Evolutionary conservation across 2,888 invertebrate genomes (phyloP), one percentile per base, ranked within the genome.

Genomic region (Dryobotodes eremita): DNA sequence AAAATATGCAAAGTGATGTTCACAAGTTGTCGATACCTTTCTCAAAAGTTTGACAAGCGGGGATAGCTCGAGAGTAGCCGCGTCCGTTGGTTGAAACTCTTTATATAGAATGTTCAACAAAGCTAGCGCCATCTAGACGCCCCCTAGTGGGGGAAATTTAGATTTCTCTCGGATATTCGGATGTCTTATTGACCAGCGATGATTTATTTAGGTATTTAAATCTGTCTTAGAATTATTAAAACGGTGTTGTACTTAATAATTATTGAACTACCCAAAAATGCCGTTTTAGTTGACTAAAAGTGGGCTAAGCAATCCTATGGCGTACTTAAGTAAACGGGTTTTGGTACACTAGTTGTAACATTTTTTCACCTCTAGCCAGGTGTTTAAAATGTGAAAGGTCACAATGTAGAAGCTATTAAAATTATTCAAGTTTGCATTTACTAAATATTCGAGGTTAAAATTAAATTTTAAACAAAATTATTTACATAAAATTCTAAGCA

Each of bases 1-100:
- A 74, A 79, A 79, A 79, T 79, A 74, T 66, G 59, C 48, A 80
- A 80, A 80, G 65, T 76, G 57, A 17, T 70, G 76, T 76, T 76
- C 59, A 53, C 70, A 80, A 80, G 65, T 80, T 80, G 70, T 76
- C 81, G 59, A 80, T 80, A 80, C 76, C 59, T 66, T 66, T 70
- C 76, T 26, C 20, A 11, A 55, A 59, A 82, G 79, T 79, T 82
- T 71, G 69, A 76, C 81, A 80, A 53, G 64, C 69, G 23, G 42
- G 26, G n/a, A 55, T 80, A 46, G 68, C 57, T 65, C 17, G 57
- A 36, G 64, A 65, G 69, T 26, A 46, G 70, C 23, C 59, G 59
- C 59, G 59, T 26, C 13, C 23, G 70, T 11, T 17, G 53, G 68
- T 71, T 71, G 71, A 48, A 83, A 71, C 46, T 83, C 70, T 81